Base-by-base conservation (phyloP, 1,140 invertebrate genomes). In the Magallana gigas region DNA sequence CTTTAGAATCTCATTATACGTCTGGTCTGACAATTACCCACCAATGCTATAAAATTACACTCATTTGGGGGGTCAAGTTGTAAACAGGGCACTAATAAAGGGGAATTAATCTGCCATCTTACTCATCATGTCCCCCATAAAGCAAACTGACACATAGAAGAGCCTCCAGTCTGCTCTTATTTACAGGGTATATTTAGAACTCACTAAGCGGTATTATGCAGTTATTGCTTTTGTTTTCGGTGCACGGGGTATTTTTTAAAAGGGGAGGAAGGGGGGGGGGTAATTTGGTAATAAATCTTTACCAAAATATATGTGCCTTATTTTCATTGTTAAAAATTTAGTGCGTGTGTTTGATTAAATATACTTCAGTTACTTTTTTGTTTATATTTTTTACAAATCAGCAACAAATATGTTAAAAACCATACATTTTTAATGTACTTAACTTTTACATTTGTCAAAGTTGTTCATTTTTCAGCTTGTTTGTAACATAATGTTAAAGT, bases 1-100 rank as follows among this genome's bases (percentile, higher is more conserved):
- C 68, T 36, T 76, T 29, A 76, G 23, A 29, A 76, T 76, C 68
- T 76, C 29, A 76, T 76, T 76, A 76, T 76, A 29, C 36, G 68
- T 76, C 68, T 76, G 18, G 68, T 76, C 68, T 76, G 23, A 29
- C 68, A 76, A 76, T 76, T 76, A 76, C 68, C 68, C 23, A 76
- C 12, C 68, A 76, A 76, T 76, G 68, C 68, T 76, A 76, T 76
- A 76, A 76, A 76, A 76, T 76, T 76, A 76, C 68, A 76, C 68
- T 76, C 18, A 76, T 29, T 29, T 76, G 68, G 68, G 68, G 68
- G 68, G 68, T 76, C 68, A 76, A 29, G 68, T 23, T 29, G 68
- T 76, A 76, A 76, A 76, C 68, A 76, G 29, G 36, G 23, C 68
- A 23, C 68, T 76, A 76, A 76, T 76, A 76, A 76, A 36, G 68